phyloP scores from a whole-genome alignment of 2,797 vertebrate species.

The Ibycter americanus region DNA sequence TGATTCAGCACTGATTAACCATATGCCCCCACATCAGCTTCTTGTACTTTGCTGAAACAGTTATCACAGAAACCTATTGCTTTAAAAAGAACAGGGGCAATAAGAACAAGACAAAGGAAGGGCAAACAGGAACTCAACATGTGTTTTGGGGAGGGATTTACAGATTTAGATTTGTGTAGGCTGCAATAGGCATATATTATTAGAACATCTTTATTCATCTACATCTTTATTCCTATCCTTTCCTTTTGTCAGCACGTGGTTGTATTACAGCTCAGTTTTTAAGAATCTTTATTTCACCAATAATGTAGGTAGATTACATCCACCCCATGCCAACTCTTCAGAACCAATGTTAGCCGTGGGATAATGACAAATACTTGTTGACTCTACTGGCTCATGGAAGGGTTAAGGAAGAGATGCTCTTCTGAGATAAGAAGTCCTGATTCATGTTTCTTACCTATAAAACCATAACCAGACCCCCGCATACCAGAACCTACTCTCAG shows the following conservation, averaged over 20 bases:
- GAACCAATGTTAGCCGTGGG: background rate
- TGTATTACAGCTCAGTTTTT: background rate
- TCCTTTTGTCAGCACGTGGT: background rate
- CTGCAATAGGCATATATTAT: background rate
- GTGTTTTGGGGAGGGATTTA: background rate
- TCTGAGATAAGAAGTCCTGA: background rate
- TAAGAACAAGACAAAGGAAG: background rate
- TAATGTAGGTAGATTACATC: background rate
- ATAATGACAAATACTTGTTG: background rate
- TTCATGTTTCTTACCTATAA: background rate
- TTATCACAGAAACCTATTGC: background rate
- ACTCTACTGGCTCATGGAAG: background rate
- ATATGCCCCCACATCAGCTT: background rate
- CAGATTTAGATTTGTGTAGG: background rate
- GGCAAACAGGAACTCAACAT: background rate
- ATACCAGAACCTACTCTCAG: background rate
- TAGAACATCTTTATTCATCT: background rate
- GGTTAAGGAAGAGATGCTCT: background rate
- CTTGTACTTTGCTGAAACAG: background rate
- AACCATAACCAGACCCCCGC: background rate
- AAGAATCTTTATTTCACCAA: background rate
- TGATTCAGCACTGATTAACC: constrained; percentile 15
- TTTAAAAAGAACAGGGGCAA: background rate
- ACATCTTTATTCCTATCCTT: background rate
- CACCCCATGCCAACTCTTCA: background rate